Base-by-base conservation (phyloP, 2,113 vertebrate genomes). In the Serilophus lunatus region DNA sequence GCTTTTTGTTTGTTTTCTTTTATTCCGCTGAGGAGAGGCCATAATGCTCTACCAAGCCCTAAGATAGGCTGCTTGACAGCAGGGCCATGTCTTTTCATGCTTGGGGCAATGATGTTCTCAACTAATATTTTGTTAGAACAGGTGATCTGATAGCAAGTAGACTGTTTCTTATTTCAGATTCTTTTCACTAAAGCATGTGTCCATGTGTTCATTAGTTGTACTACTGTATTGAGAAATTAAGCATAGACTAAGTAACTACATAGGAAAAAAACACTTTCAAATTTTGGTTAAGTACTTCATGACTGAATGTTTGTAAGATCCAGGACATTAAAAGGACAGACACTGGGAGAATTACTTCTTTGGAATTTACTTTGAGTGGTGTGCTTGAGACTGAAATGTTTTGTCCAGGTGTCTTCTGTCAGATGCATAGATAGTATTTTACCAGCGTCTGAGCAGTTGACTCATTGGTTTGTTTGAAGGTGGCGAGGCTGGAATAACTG, bases 401-500 rank as follows among this genome's bases (percentile, higher is more conserved):
- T 42, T 60, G 35, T 35, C 13, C 57, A 5, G 19, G 38, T 51
- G 36, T n/a, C 24, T 63, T 51, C 47, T 45, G 50, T 71, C 1
- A 15, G 45, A 9, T 1, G 1, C 6, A 5, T 25, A 25, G 33
- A 5, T 28, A 9, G n/a, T 47, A 10, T 47, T 47, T 47, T 47
- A 47, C 19, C 45, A 47, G 45, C 22, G 18, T 47, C 8, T 47
- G 45, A 47, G 19, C 45, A 47, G 20, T 20, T 47, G 19, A 45
- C 44, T 45, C 42, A 4, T 17, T 45, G 44, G 14, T n/a, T 31
- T 66, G 40, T 51, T 65, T 64, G 65, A 70, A 79, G 57, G 57
- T 33, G 79, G 12, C 75, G 68, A 85, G 54, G 17, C 86, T 87
- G 22, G 49, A 95, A 66, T 82, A 90, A 45, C 56, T 74, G 29